Conservation (phyloP, 2,797 vertebrate species). For the Gadopsis marmoratus region DNA sequence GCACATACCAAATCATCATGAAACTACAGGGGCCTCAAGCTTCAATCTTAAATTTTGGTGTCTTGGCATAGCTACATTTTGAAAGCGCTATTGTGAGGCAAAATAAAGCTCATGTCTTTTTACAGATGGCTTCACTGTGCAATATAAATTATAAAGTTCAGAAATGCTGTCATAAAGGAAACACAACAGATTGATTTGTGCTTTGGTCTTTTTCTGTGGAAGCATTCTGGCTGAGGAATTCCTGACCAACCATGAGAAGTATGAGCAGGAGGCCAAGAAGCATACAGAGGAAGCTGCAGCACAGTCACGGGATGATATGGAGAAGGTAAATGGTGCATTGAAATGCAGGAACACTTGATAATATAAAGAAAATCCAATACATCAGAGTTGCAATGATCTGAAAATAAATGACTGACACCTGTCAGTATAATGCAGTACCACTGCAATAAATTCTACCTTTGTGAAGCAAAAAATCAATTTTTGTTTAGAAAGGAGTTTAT, state of each 20-base stretch:
- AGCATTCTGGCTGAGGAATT: conserved; percentile 73
- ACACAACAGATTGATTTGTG: background rate
- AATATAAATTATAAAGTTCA: too few species aligned
- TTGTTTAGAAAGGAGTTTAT: too few species aligned
- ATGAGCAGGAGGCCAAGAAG: conserved; percentile 63
- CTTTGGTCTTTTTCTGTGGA: background rate
- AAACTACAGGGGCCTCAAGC: too few species aligned
- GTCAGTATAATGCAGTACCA: too few species aligned
- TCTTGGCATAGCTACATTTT: too few species aligned
- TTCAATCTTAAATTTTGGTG: background rate
- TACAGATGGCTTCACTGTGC: background rate
- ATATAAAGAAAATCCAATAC: background rate
- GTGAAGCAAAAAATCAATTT: too few species aligned
- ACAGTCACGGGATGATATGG: conserved; percentile 47
- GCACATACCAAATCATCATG: too few species aligned
- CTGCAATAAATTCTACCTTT: too few species aligned
- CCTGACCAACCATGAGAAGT: conserved; percentile 43
- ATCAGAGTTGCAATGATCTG: too few species aligned
- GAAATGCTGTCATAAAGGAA: background rate
- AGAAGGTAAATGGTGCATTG: conserved; percentile 50
- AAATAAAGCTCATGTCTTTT: background rate
- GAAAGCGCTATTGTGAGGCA: too few species aligned
- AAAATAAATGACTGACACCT: too few species aligned
- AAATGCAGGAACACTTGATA: too few species aligned
- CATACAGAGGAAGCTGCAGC: conserved; percentile 49